Evolutionary conservation across 1,140 invertebrate species (phyloP), one percentile per base, ranked within the genome.

Genomic region (Diabrotica undecimpunctata): DNA sequence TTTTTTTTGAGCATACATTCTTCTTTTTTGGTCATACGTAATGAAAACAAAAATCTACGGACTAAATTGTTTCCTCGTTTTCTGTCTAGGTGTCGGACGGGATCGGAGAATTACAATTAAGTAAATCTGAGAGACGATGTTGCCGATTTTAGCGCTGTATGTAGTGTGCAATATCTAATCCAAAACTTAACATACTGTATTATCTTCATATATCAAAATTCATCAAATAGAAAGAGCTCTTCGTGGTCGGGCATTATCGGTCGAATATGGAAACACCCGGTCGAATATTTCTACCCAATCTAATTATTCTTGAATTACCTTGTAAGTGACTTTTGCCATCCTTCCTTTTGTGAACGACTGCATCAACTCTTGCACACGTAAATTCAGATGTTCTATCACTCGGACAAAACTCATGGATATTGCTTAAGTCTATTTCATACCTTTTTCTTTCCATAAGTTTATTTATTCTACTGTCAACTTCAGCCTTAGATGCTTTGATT

Each of bases 311-410:
- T 36, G 9, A 25, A 25, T 77, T 80, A 89, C 88, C 86, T 85
- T 85, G 87, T 13, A 90, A 80, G 76, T 88, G 88, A 74, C 86
- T 85, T 79, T 87, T 90, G 0, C 85, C 86, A 74, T 86, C 85
- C 71, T 88, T 85, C 59, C 83, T 78, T 69, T 84, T 83, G 50
- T 85, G 72, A 66, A 89, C 79, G 38, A 84, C 79, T n/a, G 87
- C 85, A 79, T 88, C 84, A 14, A 88, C 82, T 72, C 88, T 80
- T 6, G 88, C 88, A 80, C 88, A 90, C 39, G 84, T 84, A 68
- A 72, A 75, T 65, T 83, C 77, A 54, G 63, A 71, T 70, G 66
- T 78, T 77, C 61, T 67, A 56, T 71, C 64, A 12, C 52, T 79
- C 46, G 77, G 78, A 66, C 86, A 88, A 78, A 89, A 90, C 72